A percentile compares a stretch with the other conserved stretches of the same genome.
These are phyloP conservation scores for Stercorarius parasiticus DNA, from an alignment of 2,113 vertebrate genomes.

Conservation along the genomic window DNA sequence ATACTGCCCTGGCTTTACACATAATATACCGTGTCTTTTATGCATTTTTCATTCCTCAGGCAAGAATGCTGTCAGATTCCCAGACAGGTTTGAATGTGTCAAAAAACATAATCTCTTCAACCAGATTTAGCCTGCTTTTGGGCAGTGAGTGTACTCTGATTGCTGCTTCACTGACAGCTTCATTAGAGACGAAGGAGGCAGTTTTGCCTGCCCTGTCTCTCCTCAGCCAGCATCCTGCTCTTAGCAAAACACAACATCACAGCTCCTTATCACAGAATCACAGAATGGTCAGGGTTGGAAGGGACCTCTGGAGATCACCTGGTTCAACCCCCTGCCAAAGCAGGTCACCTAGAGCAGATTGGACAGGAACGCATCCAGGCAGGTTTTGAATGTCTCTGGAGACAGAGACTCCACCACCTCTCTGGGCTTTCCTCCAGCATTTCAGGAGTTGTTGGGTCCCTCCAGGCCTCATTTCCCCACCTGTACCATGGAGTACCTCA, in stretches of 20 bases:
- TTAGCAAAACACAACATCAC: neutral
- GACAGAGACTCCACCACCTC: neutral
- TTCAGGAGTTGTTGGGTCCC: neutral
- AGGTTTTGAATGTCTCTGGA: neutral
- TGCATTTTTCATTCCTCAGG: neutral
- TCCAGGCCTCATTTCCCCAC: neutral
- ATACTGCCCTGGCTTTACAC: neutral
- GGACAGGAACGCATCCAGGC: neutral
- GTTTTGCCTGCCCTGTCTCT: neutral
- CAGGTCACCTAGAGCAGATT: neutral
- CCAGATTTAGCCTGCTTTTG: constrained; percentile 44
- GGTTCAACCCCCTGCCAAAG: neutral
- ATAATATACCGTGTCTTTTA: neutral
- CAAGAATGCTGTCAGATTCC: constrained; percentile 34
- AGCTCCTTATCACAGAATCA: neutral
- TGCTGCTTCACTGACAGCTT: constrained; percentile 41
- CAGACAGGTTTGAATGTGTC: constrained; percentile 41
- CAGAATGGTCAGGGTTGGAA: neutral
- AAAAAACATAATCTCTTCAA: constrained; percentile 33
- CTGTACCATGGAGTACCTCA: accelerated
- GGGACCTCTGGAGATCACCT: neutral
- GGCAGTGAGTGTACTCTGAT: neutral
- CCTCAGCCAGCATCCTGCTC: neutral
- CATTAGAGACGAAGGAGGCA: constrained; percentile 1
- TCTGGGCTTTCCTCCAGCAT: neutral